Evolutionary conservation across 2,113 vertebrate genomes (phyloP).

Genomic region (Nannobrachium achirus): DNA sequence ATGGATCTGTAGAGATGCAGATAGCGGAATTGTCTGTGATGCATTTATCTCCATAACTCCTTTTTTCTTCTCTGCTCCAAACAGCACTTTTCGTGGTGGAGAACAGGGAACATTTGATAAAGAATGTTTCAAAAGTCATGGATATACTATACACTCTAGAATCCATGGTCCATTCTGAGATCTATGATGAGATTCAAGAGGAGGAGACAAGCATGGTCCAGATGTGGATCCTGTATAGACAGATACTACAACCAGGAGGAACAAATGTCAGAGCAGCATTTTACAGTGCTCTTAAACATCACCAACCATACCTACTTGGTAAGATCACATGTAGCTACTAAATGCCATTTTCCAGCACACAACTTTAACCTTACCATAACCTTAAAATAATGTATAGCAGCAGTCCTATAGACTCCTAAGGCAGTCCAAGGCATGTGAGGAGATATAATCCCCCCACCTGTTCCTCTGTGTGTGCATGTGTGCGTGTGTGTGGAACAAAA

Average conservation of each 20-base stretch:
- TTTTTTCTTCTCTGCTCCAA: not conserved
- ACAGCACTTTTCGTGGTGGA: conserved; percentile 48
- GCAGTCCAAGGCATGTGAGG: too few species aligned
- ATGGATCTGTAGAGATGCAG: too few species aligned
- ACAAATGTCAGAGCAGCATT: conserved; percentile 43
- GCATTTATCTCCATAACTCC: too few species aligned
- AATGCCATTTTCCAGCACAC: too few species aligned
- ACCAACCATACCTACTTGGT: rapidly evolving
- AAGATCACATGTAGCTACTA: too few species aligned
- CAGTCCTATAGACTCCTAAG: too few species aligned
- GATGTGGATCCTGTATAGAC: not conserved
- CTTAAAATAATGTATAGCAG: too few species aligned
- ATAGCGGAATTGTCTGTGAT: too few species aligned
- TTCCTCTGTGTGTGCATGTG: too few species aligned
- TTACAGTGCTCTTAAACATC: conserved; percentile 40
- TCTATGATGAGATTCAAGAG: not conserved
- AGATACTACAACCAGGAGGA: conserved; percentile 12
- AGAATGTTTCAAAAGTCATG: not conserved
- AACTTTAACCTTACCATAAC: too few species aligned
- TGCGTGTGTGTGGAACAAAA: too few species aligned
- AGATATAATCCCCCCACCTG: too few species aligned
- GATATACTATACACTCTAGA: conserved; percentile 33
- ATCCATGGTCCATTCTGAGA: conserved; percentile 36
- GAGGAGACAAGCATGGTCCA: rapidly evolving
- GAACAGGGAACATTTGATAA: not conserved